Conservation (phyloP, 2,113 vertebrate genomes). For the Dicentrarchus labrax region DNA sequence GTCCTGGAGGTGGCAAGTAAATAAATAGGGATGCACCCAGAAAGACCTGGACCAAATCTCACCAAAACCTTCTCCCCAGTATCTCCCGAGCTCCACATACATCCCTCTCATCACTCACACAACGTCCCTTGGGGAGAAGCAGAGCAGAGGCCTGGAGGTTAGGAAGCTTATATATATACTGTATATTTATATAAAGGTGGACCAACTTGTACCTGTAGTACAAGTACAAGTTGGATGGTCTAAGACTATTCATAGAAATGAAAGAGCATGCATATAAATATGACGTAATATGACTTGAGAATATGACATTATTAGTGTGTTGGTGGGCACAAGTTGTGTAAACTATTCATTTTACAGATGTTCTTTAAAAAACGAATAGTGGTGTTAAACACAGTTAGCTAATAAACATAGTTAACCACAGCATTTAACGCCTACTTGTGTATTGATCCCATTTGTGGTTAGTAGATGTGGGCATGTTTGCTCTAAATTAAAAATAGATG, state of each 20-base stretch:
- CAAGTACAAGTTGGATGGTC: slow-evolving; percentile 1
- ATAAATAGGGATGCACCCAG: slow-evolving; percentile 50
- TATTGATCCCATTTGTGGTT: slow-evolving; percentile 30
- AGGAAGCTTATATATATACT: slow-evolving; percentile 51
- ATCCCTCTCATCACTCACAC: slow-evolving; percentile 76
- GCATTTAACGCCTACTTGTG: neutral
- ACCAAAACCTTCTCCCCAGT: slow-evolving; percentile 61
- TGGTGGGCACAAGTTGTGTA: neutral
- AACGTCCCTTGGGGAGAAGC: slow-evolving; percentile 56
- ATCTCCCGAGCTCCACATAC: slow-evolving; percentile 65
- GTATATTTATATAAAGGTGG: slow-evolving; percentile 35
- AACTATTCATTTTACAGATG: neutral
- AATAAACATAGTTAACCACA: neutral
- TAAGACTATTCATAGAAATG: slow-evolving; percentile 9
- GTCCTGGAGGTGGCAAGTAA: slow-evolving; percentile 66
- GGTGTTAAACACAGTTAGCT: neutral
- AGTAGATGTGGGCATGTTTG: neutral
- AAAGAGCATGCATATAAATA: neutral
- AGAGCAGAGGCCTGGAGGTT: slow-evolving; percentile 74
- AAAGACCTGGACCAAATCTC: slow-evolving; percentile 67
- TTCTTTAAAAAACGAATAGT: neutral
- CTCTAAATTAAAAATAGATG: slow-evolving; percentile 27
- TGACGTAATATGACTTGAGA: neutral
- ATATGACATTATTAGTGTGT: neutral
- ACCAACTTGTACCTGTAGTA: slow-evolving; percentile 28